Conservation (phyloP, 2,888 invertebrate genomes). For the Cephus runcator region DNA sequence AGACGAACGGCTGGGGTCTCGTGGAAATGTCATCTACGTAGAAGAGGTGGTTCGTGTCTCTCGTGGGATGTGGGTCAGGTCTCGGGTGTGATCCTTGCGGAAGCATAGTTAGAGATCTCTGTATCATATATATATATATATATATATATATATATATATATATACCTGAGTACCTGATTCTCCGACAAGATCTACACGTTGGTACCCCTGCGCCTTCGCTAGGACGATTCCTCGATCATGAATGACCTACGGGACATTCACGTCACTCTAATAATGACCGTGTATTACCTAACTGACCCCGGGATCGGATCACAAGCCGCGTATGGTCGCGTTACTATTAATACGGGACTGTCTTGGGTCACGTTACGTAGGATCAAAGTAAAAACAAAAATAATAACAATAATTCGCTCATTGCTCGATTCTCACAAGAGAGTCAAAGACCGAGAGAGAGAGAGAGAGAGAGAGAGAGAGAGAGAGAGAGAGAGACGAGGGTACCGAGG, state of each 20-base stretch:
- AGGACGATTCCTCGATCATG: constrained; percentile 21
- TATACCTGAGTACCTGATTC: neutral
- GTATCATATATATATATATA: neutral
- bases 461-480: neutral
- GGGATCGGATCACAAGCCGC: constrained; percentile 24
- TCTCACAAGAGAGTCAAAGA: neutral
- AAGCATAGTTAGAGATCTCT: neutral
- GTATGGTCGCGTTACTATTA: constrained; percentile 18
- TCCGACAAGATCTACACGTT: neutral
- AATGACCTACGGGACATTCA: constrained; percentile 41
- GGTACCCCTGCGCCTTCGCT: neutral
- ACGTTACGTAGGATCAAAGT: neutral
- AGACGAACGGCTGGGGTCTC: neutral
- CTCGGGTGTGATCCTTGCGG: constrained; percentile 42
- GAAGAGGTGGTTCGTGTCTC: constrained; percentile 39
- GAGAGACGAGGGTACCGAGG: neutral
- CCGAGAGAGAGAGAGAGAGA: neutral
- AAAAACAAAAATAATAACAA: neutral
- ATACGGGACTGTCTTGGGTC: constrained; percentile 3
- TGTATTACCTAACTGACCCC: constrained; percentile 40
- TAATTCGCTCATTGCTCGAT: neutral
- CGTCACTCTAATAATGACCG: constrained; percentile 44
- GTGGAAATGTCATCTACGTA: constrained; percentile 46
- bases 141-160: neutral
- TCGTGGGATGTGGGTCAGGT: constrained; percentile 56